Percentiles rank a stretch among this genome's conserved stretches.
Evolutionary conservation across 1,140 invertebrate species (phyloP).

Genomic region (Bursaphelenchus mucronatus): DNA sequence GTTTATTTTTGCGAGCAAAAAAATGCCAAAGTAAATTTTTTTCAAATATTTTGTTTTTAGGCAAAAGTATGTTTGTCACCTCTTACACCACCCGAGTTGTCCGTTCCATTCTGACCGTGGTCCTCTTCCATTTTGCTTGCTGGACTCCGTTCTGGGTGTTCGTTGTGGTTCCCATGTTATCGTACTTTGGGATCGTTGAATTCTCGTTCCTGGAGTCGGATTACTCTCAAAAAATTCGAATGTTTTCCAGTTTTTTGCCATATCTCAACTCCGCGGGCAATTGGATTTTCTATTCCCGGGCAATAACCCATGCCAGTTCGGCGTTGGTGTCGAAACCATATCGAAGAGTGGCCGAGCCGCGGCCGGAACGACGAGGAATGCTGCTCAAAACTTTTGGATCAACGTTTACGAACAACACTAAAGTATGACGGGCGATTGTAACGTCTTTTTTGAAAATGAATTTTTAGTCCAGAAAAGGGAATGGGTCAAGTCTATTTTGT

Average conservation of each 20-base stretch:
- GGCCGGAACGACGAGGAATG: no score
- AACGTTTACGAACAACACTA: no score
- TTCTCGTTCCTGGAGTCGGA: constrained; percentile 24
- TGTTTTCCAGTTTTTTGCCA: constrained; percentile 46
- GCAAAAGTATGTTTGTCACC: constrained; percentile 40
- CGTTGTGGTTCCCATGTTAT: constrained; percentile 39
- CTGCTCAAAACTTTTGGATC: no score
- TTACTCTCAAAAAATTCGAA: constrained; percentile 34
- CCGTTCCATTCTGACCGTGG: constrained; percentile 33
- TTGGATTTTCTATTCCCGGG: constrained; percentile 48
- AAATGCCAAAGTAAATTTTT: background rate
- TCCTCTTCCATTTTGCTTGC: constrained; percentile 48
- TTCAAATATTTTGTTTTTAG: constrained; percentile 32
- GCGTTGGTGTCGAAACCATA: background rate
- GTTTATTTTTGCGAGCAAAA: constrained; percentile 13
- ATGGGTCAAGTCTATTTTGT: no score
- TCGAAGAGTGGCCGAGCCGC: no score
- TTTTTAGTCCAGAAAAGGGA: no score
- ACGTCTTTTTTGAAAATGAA: no score
- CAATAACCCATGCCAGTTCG: constrained; percentile 8
- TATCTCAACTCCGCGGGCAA: constrained; percentile 49
- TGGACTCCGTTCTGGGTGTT: constrained; percentile 50
- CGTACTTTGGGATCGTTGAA: constrained; percentile 33
- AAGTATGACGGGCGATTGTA: no score
- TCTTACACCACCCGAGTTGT: constrained; percentile 38